Percentiles rank a stretch among this genome's conserved stretches.
These are phyloP conservation scores for Callorhinus ursinus DNA, from an alignment of 2,113 vertebrate genomes.

Conservation along the genomic window DNA sequence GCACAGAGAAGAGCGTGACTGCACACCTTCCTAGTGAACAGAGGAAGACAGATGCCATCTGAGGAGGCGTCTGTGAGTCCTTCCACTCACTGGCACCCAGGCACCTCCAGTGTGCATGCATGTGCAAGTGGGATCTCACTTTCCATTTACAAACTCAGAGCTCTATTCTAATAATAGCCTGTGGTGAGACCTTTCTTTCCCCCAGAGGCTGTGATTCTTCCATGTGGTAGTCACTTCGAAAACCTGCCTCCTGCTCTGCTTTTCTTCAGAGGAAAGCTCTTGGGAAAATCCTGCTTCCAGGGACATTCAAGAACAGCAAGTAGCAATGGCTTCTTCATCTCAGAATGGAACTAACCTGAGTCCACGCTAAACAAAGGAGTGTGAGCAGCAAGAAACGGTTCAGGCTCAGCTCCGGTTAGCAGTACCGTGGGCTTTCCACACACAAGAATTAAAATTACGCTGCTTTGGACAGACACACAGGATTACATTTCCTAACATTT, in stretches of 20 bases:
- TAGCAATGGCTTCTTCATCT: slow-evolving; percentile 8
- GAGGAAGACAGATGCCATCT: slow-evolving; percentile 82
- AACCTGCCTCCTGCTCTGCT: background rate
- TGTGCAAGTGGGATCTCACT: slow-evolving; percentile 18
- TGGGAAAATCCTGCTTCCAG: background rate
- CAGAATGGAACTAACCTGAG: slow-evolving; percentile 9
- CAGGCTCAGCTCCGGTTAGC: background rate
- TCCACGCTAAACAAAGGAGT: slow-evolving; percentile 20
- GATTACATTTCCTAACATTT: background rate
- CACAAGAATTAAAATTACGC: background rate
- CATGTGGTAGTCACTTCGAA: slow-evolving; percentile 43
- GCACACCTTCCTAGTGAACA: slow-evolving; percentile 75
- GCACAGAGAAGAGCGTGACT: slow-evolving; percentile 65
- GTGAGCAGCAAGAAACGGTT: background rate
- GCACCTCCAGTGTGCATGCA: background rate
- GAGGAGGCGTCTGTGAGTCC: slow-evolving; percentile 54
- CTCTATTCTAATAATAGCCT: slow-evolving; percentile 23
- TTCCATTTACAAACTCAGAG: slow-evolving; percentile 66
- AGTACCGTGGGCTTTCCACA: background rate
- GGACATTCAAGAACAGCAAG: slow-evolving; percentile 33
- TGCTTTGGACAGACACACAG: background rate
- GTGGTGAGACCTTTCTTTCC: slow-evolving; percentile 71
- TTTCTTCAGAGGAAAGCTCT: slow-evolving; percentile 63
- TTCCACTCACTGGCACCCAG: background rate
- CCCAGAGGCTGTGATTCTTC: slow-evolving; percentile 25